A percentile compares a stretch with the other conserved stretches of the same genome.
Evolutionary conservation across 2,113 vertebrate genomes (phyloP).

Genomic region (Oreochromis niloticus): DNA sequence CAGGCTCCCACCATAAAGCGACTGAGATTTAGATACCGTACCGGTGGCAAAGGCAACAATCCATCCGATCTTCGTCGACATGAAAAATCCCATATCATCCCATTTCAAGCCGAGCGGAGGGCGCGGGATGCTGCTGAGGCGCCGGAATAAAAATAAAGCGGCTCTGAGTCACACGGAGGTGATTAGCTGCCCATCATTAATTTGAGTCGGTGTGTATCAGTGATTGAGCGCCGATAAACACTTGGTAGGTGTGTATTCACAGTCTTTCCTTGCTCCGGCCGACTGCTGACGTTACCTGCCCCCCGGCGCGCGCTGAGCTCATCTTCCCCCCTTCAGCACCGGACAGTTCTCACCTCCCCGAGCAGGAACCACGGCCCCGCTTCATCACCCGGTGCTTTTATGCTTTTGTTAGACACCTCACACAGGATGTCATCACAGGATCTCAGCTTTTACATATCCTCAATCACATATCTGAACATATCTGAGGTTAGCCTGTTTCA

Average conservation of each 20-base stretch:
- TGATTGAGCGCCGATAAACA: neutral
- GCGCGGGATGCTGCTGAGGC: constrained; percentile 44
- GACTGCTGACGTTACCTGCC: constrained; percentile 58
- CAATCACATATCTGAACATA: no score
- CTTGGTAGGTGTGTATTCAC: constrained; percentile 16
- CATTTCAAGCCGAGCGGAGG: constrained; percentile 53
- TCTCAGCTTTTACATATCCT: neutral
- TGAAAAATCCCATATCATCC: constrained; percentile 71
- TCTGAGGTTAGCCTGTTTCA: no score
- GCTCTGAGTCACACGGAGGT: constrained; percentile 4
- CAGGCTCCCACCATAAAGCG: neutral
- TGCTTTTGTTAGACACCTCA: neutral
- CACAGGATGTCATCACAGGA: neutral
- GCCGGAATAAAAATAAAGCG: neutral
- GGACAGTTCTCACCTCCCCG: constrained; percentile 30
- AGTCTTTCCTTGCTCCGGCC: constrained; percentile 21
- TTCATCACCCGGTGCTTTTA: neutral
- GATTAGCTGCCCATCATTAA: constrained; percentile 20
- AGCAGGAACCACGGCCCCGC: neutral
- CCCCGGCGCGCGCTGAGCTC: constrained; percentile 47
- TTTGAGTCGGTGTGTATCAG: neutral
- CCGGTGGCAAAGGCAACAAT: constrained; percentile 55
- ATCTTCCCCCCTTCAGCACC: constrained; percentile 34
- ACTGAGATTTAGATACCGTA: constrained; percentile 19
- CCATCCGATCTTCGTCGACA: constrained; percentile 58